phyloP scores from a whole-genome alignment of 35 echinoderm and acorn worm species.

The Hemicentrotus pulcherrimus region DNA sequence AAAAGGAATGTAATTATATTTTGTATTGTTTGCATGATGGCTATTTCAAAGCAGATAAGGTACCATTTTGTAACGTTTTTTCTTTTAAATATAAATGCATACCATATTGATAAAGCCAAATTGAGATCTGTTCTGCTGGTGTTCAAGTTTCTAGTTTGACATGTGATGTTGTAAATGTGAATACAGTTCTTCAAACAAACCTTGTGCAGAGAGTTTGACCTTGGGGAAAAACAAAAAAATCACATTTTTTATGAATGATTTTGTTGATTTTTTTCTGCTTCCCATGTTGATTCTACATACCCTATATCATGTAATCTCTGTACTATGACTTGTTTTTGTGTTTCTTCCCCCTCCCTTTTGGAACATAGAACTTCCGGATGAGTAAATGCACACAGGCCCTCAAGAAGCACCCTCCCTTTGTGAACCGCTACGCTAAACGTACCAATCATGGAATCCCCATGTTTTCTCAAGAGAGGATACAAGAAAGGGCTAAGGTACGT shows the following conservation, averaged over 20 bases:
- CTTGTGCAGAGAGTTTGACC: too few species aligned
- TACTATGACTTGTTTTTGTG: not conserved
- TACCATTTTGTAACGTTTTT: not conserved
- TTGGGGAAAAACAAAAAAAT: not conserved
- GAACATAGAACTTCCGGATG: not conserved
- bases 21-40: not conserved
- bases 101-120: too few species aligned
- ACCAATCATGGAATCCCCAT: constrained; percentile 95
- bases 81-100: too few species aligned
- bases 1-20: not conserved
- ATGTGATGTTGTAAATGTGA: too few species aligned
- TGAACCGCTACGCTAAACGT: constrained; percentile 83
- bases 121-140: too few species aligned
- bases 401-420: constrained; percentile 88
- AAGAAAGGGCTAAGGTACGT: constrained; percentile 85
- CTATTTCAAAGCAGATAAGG: not conserved
- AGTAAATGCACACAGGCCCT: constrained; percentile 48
- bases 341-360: not conserved
- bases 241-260: not conserved
- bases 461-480: constrained; percentile 85
- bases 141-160: too few species aligned
- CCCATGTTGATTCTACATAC: not conserved
- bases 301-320: not conserved
- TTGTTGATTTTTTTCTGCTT: not conserved
- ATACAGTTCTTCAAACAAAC: too few species aligned